A percentile compares a stretch with the other conserved stretches of the same genome.
Evolutionary conservation across 2,113 vertebrate species (phyloP).

Genomic region (Chelonoidis abingdonii): DNA sequence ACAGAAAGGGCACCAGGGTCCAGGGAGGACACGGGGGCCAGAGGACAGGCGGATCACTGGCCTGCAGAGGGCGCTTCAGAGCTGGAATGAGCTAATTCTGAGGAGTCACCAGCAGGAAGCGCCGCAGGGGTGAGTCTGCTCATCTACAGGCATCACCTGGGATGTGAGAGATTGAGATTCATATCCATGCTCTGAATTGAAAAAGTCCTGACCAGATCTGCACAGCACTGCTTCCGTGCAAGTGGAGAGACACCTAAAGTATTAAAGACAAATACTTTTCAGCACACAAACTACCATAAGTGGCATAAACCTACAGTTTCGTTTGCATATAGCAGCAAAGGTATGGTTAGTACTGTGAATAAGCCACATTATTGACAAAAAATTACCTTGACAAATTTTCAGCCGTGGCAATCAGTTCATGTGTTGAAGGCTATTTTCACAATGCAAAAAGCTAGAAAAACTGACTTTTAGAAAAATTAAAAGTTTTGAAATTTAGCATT

Average conservation of each 20-base stretch:
- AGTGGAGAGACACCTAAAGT: neutral
- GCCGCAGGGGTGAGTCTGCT: too few species aligned
- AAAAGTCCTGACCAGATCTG: neutral
- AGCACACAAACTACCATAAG: neutral
- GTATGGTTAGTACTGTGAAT: rapidly evolving
- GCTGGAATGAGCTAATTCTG: too few species aligned
- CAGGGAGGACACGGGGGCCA: too few species aligned
- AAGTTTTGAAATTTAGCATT: neutral
- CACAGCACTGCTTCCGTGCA: neutral
- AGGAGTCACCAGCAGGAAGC: too few species aligned
- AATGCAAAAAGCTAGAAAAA: neutral
- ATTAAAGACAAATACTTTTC: neutral
- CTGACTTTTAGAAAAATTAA: neutral
- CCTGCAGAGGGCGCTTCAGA: too few species aligned
- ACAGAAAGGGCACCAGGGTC: too few species aligned
- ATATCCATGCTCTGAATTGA: neutral
- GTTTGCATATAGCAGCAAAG: neutral
- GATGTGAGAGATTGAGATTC: neutral
- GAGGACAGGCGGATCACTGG: too few species aligned
- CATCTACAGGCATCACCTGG: neutral
- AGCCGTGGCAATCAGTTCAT: neutral
- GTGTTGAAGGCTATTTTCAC: neutral
- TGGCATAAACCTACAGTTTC: neutral
- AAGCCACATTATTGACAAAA: neutral
- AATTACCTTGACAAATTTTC: neutral